These are phyloP conservation scores for Pandemis heparana DNA, from an alignment of 2,888 invertebrate species.

Conservation along the genomic window DNA sequence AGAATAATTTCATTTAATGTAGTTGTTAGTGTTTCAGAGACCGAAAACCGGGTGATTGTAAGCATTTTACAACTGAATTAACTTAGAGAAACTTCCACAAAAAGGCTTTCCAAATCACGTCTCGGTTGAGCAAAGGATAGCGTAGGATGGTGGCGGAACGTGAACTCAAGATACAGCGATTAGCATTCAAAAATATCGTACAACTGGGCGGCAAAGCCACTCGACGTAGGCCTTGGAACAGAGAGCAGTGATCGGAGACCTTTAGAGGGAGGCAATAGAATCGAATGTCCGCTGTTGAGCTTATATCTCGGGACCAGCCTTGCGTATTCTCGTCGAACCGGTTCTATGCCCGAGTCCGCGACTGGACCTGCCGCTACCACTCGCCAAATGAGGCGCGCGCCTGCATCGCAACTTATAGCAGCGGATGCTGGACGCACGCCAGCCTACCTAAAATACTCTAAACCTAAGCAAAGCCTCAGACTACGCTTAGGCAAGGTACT, in stretches of 20 bases:
- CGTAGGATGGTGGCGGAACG: conserved; percentile 46
- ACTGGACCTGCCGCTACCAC: conserved; percentile 77
- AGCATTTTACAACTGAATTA: background rate
- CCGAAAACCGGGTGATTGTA: background rate
- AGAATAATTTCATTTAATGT: background rate
- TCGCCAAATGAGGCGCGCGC: conserved; percentile 78
- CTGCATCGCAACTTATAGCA: conserved; percentile 70
- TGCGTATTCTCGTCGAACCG: conserved; percentile 81
- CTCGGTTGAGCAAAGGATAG: conserved; percentile 11
- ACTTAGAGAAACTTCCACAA: background rate
- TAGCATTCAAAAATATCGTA: conserved; percentile 68
- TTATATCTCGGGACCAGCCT: conserved; percentile 46
- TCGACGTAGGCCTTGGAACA: conserved; percentile 52
- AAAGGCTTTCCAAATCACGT: conserved; percentile 11
- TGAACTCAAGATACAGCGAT: conserved; percentile 52
- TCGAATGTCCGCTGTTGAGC: conserved; percentile 57
- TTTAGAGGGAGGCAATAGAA: conserved; percentile 56
- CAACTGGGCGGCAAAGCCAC: conserved; percentile 59
- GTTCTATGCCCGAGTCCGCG: conserved; percentile 74
- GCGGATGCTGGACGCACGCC: conserved; percentile 57
- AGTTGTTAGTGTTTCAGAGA: background rate
- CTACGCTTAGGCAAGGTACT: background rate
- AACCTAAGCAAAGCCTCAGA: background rate
- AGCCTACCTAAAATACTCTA: conserved; percentile 45
- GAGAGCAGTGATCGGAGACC: conserved; percentile 53